phyloP scores from a whole-genome alignment of 1,140 invertebrate genomes.

The Nilaparvata lugens region DNA sequence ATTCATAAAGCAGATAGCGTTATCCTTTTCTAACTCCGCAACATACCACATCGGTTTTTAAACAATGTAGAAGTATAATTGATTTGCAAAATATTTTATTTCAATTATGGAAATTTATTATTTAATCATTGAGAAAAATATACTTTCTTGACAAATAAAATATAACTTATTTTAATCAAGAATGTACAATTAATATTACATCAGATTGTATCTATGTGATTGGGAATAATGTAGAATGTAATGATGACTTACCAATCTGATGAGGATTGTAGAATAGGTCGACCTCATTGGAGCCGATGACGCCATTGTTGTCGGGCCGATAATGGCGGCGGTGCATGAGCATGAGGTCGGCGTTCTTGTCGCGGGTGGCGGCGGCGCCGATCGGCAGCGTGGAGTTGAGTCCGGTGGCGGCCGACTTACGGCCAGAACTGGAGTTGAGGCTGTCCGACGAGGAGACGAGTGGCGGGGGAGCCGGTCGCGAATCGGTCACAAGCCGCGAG shows the following conservation, averaged over 20 bases:
- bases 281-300: constrained; percentile 59
- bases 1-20: no score
- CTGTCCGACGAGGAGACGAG: constrained; percentile 19
- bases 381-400: constrained; percentile 36
- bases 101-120: no score
- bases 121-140: no score
- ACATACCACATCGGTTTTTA: no score
- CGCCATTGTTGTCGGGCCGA: constrained; percentile 51
- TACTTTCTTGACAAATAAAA: no score
- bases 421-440: constrained; percentile 16
- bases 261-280: constrained; percentile 88
- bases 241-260: constrained; percentile 60
- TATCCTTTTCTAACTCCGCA: no score
- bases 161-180: no score
- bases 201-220: no score
- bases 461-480: constrained; percentile 13
- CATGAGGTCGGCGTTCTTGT: constrained; percentile 55
- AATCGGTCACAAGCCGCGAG: constrained; percentile 22
- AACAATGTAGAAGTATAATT: no score
- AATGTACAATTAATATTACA: no score
- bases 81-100: no score
- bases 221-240: no score
- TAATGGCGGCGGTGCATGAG: constrained; percentile 59
- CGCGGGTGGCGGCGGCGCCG: background rate
- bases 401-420: constrained; percentile 41